phyloP scores from a whole-genome alignment of 2,113 vertebrate species.

The Sylvietta virens region DNA sequence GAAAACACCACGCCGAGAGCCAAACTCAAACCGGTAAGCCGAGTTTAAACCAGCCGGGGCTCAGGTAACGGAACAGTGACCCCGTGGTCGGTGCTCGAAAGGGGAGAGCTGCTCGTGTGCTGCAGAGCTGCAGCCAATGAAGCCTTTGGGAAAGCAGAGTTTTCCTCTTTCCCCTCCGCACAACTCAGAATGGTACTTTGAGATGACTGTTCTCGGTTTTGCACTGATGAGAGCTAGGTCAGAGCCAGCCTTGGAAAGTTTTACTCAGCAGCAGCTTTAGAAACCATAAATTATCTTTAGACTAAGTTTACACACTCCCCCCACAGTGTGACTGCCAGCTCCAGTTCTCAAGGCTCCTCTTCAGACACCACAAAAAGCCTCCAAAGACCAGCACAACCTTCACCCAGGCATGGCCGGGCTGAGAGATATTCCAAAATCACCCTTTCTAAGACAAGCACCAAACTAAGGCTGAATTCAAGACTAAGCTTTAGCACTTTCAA shows the following conservation, averaged over 20 bases:
- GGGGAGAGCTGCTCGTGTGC: neutral
- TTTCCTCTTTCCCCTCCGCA: neutral
- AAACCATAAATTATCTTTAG: slow-evolving; percentile 57
- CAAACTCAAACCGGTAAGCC: neutral
- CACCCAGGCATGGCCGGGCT: neutral
- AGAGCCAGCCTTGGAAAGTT: slow-evolving; percentile 54
- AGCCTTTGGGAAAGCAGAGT: neutral
- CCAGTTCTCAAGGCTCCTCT: neutral
- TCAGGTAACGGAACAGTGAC: neutral
- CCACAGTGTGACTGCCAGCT: neutral
- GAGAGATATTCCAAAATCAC: neutral
- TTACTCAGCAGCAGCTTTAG: slow-evolving; percentile 63
- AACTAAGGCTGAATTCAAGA: neutral
- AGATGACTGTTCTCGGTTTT: slow-evolving; percentile 13
- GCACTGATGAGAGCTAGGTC: slow-evolving; percentile 9
- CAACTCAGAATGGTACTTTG: slow-evolving; percentile 19
- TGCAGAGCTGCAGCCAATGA: neutral
- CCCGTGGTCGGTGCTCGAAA: accelerated
- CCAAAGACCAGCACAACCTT: neutral
- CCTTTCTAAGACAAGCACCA: neutral
- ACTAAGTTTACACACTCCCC: neutral
- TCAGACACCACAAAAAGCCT: neutral
- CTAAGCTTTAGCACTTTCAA: neutral
- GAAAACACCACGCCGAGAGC: accelerated
- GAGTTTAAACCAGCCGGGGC: neutral